A percentile compares a stretch with the other conserved stretches of the same genome.
Conservation (phyloP, 2,797 vertebrate species). For the Pachyuromys duprasi region DNA sequence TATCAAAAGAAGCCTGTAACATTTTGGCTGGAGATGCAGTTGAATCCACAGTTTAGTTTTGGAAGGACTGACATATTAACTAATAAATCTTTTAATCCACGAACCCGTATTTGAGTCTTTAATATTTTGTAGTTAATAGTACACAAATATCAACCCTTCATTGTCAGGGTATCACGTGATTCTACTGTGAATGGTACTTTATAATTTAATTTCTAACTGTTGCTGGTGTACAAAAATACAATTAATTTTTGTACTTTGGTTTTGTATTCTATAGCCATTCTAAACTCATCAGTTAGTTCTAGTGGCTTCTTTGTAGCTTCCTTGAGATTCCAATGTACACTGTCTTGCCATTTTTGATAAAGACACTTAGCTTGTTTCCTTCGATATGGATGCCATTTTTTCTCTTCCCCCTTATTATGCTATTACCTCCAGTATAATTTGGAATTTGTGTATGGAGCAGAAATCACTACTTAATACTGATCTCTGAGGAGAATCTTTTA, state of each 20-base stretch:
- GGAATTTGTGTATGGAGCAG: not conserved
- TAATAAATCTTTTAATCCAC: not conserved
- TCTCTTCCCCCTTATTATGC: not conserved
- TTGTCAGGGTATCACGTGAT: not conserved
- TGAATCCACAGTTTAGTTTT: constrained; percentile 8
- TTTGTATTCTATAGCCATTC: not conserved
- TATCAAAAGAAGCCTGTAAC: not conserved
- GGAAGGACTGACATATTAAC: not conserved
- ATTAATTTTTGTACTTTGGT: not conserved
- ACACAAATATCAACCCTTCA: constrained; percentile 2
- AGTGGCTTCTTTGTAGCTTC: not conserved
- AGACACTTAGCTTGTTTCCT: not conserved
- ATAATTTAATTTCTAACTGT: not conserved
- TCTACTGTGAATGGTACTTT: not conserved
- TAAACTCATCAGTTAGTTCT: not conserved
- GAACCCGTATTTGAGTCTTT: not conserved
- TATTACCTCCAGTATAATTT: not conserved
- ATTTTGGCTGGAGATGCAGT: not conserved
- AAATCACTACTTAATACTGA: not conserved
- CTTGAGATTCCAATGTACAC: not conserved
- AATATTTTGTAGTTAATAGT: not conserved
- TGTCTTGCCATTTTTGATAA: not conserved
- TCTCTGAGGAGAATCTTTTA: not conserved
- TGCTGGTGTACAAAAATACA: not conserved
- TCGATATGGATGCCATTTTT: not conserved